Evolutionary conservation across 2,888 invertebrate species (phyloP), one percentile per base, ranked within the genome.

Genomic region (Latrodectus hesperus): DNA sequence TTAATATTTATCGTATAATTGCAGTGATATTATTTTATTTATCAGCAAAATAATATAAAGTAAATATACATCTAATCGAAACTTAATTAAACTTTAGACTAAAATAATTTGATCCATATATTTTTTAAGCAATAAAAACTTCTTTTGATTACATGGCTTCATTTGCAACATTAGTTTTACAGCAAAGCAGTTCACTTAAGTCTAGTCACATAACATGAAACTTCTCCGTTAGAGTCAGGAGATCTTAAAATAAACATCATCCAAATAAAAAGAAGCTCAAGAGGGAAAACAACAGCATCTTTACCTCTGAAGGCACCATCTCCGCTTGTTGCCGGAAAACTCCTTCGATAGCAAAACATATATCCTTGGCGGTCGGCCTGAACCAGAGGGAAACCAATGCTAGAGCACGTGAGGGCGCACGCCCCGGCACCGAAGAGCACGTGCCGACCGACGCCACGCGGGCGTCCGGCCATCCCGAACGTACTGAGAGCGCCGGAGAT

Each of bases 231-330:
- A 38, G 38, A 38, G 38, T 38, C 38, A 6, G 2, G 6, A 38
- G 38, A 38, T 11, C 60, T 60, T 60, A 60, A 60, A 60, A 60
- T 60, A 60, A 60, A 60, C 60, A 16, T 60, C 60, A 60, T n/a
- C n/a, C 60, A n/a, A 60, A 60, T 60, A 60, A 60, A 60, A 9
- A 60, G 12, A 60, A 60, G n/a, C 9, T 10, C n/a, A 60, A 60
- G n/a, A 60, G 14, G 9, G 10, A 9, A 55, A 60, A 60, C n/a
- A 60, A 60, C n/a, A 6, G 10, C n/a, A 16, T 9, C 14, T 53
- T 55, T 60, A 79, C 79, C 79, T 79, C 79, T 1, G 55, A 68
- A 11, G 79, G 70, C 8, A 79, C 71, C 79, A 79, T 79, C 16
- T 70, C 70, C 1, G 70, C 79, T 2, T 52, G 16, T 9, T 68